phyloP scores from a whole-genome alignment of 2,888 invertebrate species.

The Philhelius pedissequus region DNA sequence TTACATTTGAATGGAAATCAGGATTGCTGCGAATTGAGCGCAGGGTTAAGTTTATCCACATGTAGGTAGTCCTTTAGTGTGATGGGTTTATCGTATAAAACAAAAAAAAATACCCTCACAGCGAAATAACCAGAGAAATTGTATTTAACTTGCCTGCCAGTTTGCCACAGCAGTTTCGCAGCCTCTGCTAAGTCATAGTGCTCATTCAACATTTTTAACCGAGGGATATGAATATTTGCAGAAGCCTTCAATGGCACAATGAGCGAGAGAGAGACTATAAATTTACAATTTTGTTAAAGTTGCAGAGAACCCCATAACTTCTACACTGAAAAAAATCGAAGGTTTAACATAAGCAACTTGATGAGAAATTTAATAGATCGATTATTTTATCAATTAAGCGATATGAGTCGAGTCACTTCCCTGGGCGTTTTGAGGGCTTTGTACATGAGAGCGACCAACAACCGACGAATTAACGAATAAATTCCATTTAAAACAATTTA shows the following conservation, averaged over 20 bases:
- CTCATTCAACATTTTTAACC: constrained; percentile 16
- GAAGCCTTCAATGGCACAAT: constrained; percentile 3
- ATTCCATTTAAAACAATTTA: no score
- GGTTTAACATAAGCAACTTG: no score
- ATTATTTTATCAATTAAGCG: no score
- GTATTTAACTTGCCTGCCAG: constrained; percentile 36
- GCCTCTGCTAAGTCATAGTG: neutral
- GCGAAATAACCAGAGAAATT: constrained; percentile 38
- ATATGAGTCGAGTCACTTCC: no score
- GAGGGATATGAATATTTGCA: constrained; percentile 49
- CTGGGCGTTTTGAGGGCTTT: no score
- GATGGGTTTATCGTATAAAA: neutral
- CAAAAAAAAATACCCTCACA: neutral
- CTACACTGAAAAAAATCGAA: neutral
- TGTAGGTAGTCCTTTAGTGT: constrained; percentile 3
- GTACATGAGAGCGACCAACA: no score
- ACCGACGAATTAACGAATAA: no score
- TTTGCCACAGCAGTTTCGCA: neutral
- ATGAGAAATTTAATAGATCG: no score
- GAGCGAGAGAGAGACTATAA: neutral
- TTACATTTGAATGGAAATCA: constrained; percentile 62
- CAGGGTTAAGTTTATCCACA: constrained; percentile 63
- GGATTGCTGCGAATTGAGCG: constrained; percentile 64
- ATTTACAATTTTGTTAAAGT: constrained; percentile 39
- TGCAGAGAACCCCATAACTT: neutral